Base-by-base conservation (phyloP, 2,888 invertebrate species). In the Limnephilus marmoratus region DNA sequence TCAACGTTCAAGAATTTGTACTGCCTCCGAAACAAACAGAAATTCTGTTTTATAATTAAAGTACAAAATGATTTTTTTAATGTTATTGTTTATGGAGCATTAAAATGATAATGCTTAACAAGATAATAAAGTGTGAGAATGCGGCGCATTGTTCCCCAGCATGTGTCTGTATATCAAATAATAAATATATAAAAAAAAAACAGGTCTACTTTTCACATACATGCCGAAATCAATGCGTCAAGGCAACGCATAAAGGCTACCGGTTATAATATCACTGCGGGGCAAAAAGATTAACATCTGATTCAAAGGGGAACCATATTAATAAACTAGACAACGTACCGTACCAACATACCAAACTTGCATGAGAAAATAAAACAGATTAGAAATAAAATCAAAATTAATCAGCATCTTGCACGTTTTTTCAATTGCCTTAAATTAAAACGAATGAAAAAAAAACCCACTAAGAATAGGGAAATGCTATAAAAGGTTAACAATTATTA, bases 261-360 rank as follows among this genome's bases (percentile, higher is more conserved):
- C 68, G 88, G 53, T 88, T 31, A 53, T 29, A 37, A 41, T 89
- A 89, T 45, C 24, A 80, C 88, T 80, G 29, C 88, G 37, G 88
- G 80, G 88, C 88, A 89, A 37, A n/a, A 89, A 89, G 88, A 89
- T 89, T 80, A 80, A 15, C 34, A 89, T 89, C 88, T n/a, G 11
- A 45, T 86, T 45, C 24, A 86, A 45, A 45, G 68, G 68, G 41
- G 88, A 41, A 11, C 88, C 81, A 81, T 68, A 88, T 24, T 88
- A 88, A 88, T 86, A 86, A 86, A 45, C 29, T 86, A 45, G 24
- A 49, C 31, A 41, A n/a, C 24, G 68, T 68, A 24, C 24, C 68
- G 9, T 24, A 68, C 68, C 68, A 9, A 68, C 68, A 68, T 68
- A 24, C 68, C 68, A 68, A 24, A 68, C 24, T 68, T 68, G n/a